Conservation (phyloP, 1,140 invertebrate genomes). For the Palaemon carinicauda region DNA sequence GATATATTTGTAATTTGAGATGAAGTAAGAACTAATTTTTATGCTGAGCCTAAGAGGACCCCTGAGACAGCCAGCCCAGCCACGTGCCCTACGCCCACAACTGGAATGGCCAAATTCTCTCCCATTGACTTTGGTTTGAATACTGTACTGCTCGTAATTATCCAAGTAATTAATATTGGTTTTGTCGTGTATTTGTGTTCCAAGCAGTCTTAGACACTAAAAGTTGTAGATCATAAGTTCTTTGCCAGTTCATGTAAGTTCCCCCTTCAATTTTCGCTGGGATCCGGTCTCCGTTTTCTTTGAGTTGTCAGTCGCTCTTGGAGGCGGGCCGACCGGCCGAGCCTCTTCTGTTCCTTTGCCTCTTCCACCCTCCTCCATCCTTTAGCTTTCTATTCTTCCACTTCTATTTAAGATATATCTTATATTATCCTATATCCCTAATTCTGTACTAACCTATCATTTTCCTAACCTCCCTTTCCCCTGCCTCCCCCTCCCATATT, state of each 20-base stretch:
- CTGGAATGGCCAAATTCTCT: slow-evolving; percentile 63
- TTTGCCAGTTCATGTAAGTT: slow-evolving; percentile 40
- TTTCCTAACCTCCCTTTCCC: neutral
- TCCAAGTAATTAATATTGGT: slow-evolving; percentile 46
- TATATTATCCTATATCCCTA: neutral
- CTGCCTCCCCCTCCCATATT: neutral
- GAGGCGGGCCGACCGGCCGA: slow-evolving; percentile 12
- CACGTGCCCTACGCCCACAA: slow-evolving; percentile 24
- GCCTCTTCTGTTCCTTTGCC: neutral
- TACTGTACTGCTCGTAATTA: slow-evolving; percentile 57
- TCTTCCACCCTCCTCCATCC: slow-evolving; percentile 2
- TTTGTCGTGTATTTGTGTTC: slow-evolving; percentile 60
- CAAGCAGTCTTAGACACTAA: slow-evolving; percentile 46
- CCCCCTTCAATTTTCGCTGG: slow-evolving; percentile 34
- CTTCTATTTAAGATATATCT: neutral
- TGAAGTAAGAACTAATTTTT: slow-evolving; percentile 3
- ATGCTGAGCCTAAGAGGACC: slow-evolving; percentile 9
- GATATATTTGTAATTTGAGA: slow-evolving; percentile 7
- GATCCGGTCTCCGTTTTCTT: slow-evolving; percentile 32
- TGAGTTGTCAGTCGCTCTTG: slow-evolving; percentile 15
- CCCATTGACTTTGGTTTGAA: slow-evolving; percentile 61
- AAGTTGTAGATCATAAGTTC: slow-evolving; percentile 46
- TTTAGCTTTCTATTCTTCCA: neutral
- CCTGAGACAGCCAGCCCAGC: neutral
- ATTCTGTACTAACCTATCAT: neutral